A percentile compares a stretch with the other conserved stretches of the same genome.
Evolutionary conservation across 2,113 vertebrate genomes (phyloP).

Genomic region (Ceyx margarethae): DNA sequence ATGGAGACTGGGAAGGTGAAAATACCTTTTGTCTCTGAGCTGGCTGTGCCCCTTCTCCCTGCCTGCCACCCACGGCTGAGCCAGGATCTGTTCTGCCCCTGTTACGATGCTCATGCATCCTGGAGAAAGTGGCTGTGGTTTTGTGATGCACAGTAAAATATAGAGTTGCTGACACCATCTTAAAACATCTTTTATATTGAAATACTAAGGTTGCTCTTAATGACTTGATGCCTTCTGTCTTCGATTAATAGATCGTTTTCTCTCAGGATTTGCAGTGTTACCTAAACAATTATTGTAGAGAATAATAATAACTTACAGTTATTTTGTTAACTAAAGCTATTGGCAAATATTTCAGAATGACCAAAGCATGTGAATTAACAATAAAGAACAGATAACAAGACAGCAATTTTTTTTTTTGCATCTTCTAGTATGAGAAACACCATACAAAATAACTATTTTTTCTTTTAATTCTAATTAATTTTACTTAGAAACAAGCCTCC

Average conservation of each 20-base stretch:
- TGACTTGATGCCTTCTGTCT: constrained; percentile 38
- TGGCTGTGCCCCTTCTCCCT: not conserved
- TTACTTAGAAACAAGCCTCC: not conserved
- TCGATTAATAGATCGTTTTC: constrained; percentile 59
- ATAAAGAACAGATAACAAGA: constrained; percentile 44
- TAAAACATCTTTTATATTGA: constrained; percentile 29
- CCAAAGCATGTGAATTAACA: constrained; percentile 30
- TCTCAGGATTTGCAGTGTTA: constrained; percentile 53
- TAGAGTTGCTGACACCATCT: not conserved
- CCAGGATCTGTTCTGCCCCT: not conserved
- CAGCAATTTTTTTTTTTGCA: not conserved
- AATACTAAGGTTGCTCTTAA: constrained; percentile 15
- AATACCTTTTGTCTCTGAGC: not conserved
- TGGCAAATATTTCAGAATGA: constrained; percentile 56
- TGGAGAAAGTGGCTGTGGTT: accelerated
- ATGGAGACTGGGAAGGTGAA: not conserved
- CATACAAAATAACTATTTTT: not conserved
- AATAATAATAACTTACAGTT: constrained; percentile 44
- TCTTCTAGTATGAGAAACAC: not conserved
- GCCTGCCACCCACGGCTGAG: not conserved
- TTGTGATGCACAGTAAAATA: accelerated
- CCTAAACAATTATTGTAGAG: constrained; percentile 51
- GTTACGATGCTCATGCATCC: accelerated
- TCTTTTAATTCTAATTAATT: not conserved
- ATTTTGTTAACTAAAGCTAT: constrained; percentile 59